A percentile compares a stretch with the other conserved stretches of the same genome.
Evolutionary conservation across 1,140 invertebrate species (phyloP).

Genomic region (Phymorhynchus buccinoides): DNA sequence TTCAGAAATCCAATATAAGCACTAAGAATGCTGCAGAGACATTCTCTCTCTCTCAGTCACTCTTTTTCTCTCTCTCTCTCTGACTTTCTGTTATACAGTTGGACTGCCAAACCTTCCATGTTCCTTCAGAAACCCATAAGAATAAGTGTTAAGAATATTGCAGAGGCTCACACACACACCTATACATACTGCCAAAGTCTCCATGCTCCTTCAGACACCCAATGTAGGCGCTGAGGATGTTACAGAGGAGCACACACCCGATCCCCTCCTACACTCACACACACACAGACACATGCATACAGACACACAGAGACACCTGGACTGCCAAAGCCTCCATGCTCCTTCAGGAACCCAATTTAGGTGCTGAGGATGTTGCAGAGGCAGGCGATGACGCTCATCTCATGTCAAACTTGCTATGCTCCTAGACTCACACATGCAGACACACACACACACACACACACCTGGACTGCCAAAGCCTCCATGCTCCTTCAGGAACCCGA

Average conservation of each 20-base stretch:
- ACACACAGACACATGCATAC: too few species aligned
- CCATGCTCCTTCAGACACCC: too few species aligned
- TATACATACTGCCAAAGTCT: too few species aligned
- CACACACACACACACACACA: constrained; percentile 38
- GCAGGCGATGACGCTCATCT: constrained; percentile 63
- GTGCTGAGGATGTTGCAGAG: constrained; percentile 69
- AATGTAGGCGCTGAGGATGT: too few species aligned
- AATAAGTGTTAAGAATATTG: constrained; percentile 69
- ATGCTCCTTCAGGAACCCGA: constrained; percentile 68
- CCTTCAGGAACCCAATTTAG: constrained; percentile 68
- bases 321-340: constrained; percentile 70
- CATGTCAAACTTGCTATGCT: too few species aligned
- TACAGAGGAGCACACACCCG: too few species aligned
- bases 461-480: constrained; percentile 70
- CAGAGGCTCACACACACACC: constrained; percentile 53
- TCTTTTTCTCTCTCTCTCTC: too few species aligned
- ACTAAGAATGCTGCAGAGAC: too few species aligned
- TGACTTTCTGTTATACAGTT: too few species aligned
- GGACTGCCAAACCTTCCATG: constrained; percentile 70
- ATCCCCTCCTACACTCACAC: too few species aligned
- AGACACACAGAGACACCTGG: constrained; percentile 62
- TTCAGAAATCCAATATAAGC: too few species aligned
- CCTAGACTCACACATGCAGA: not conserved
- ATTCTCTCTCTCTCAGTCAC: too few species aligned
- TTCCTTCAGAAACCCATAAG: constrained; percentile 67